Conservation (phyloP, 1,140 invertebrate species). For the Monomorium pharaonis region DNA sequence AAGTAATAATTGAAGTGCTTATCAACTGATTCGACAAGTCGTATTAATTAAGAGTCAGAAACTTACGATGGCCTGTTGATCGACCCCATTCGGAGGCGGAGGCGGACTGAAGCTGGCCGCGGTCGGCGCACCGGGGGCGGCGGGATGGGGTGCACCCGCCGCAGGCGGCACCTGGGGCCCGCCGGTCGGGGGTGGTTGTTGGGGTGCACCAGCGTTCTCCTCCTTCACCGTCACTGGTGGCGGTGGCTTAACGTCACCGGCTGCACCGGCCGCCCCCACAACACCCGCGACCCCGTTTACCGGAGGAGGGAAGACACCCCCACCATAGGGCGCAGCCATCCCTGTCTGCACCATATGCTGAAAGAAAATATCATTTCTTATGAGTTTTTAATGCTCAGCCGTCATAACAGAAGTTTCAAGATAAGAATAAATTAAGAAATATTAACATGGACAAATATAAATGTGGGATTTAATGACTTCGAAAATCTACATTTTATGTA, state of each 20-base stretch:
- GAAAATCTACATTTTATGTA: background rate
- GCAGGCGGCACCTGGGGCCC: slow-evolving; percentile 79
- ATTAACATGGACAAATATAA: no score
- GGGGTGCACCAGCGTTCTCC: slow-evolving; percentile 77
- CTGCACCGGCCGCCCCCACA: slow-evolving; percentile 83
- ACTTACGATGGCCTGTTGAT: slow-evolving; percentile 84
- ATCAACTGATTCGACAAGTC: background rate
- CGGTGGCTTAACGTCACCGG: slow-evolving; percentile 79
- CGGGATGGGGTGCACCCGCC: slow-evolving; percentile 76
- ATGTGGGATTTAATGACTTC: no score
- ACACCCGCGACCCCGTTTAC: slow-evolving; percentile 89
- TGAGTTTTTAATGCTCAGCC: background rate
- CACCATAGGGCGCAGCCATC: slow-evolving; percentile 94
- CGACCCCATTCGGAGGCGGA: slow-evolving; percentile 83
- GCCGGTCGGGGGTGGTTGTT: slow-evolving; percentile 77
- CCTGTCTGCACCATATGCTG: slow-evolving; percentile 98
- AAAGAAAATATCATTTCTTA: slow-evolving; percentile 79
- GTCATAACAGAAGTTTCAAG: background rate
- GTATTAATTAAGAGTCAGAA: background rate
- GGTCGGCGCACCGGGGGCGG: slow-evolving; percentile 79
- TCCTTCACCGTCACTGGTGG: slow-evolving; percentile 83
- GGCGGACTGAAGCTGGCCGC: slow-evolving; percentile 83
- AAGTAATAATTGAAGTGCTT: slow-evolving; percentile 4
- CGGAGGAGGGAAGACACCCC: slow-evolving; percentile 91
- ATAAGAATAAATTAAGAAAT: background rate